Base-by-base conservation (phyloP, 2,888 invertebrate species). In the Stenoptilia bipunctidactyla region DNA sequence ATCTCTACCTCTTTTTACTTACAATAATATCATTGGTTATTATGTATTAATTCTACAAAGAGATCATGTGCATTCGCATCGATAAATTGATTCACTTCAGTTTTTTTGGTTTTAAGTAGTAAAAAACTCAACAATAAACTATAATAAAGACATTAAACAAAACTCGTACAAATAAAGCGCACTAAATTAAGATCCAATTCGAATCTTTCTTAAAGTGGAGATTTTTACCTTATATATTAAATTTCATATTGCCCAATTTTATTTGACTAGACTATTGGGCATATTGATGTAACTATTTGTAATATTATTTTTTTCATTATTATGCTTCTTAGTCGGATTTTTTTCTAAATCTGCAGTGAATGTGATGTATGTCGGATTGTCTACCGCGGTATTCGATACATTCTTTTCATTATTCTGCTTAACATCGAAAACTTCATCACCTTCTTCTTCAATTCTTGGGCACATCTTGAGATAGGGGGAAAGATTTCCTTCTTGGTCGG, bases 201-300 rank as follows among this genome's bases (percentile, higher is more conserved):
- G n/a, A n/a, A n/a, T n/a, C n/a, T n/a, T n/a, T n/a, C n/a, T 20
- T 9, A 27, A 42, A 13, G 15, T 38, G 33, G 37, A 38, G 14
- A 20, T 20, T 20, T 37, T 37, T 36, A 38, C 30, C 15, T 27
- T 15, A 35, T 8, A 33, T n/a, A n/a, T n/a, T n/a, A n/a, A n/a
- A n/a, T n/a, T 39, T 10, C 20, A 37, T 15, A 6, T 33, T 13
- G 13, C 10, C 25, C 27, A 38, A 25, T 35, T 56, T 64, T 69
- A 80, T 58, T 74, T 79, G 75, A 82, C 79, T 77, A 80, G 73
- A 68, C 80, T 76, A 49, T 80, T 80, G 42, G 73, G 68, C 52
- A 61, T 55, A 49, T 76, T 79, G 25, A 72, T 65, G 50, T 83
- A 82, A 49, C 52, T 63, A 50, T 66, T 70, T 50, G 61, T 56